Evolutionary conservation across 2,113 vertebrate genomes (phyloP).

Genomic region (Ptyas mucosa): DNA sequence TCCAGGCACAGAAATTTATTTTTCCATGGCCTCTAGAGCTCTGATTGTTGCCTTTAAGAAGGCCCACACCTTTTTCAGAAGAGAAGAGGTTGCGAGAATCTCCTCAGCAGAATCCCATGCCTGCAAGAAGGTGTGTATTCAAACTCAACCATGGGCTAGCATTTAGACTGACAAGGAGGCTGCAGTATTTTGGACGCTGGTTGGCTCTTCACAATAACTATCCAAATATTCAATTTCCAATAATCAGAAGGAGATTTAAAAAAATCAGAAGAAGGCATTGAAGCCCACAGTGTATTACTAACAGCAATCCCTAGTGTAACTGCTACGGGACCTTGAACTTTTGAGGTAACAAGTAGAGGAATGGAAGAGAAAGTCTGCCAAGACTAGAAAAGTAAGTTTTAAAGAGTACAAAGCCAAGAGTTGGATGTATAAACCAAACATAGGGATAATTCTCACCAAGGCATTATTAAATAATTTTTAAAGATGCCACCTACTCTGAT

Average conservation of each 20-base stretch:
- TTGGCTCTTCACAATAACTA: background rate
- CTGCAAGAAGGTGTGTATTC: background rate
- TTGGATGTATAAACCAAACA: too few species aligned
- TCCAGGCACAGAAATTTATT: background rate
- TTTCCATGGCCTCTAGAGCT: background rate
- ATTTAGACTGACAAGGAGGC: background rate
- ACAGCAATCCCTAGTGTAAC: background rate
- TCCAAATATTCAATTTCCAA: background rate
- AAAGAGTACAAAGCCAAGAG: background rate
- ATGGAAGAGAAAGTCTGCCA: background rate
- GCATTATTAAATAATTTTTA: background rate
- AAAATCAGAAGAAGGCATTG: background rate
- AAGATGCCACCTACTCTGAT: background rate
- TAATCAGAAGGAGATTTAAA: background rate
- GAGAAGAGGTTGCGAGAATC: background rate
- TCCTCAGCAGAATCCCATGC: background rate
- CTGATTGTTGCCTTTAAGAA: background rate
- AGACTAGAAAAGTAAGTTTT: background rate
- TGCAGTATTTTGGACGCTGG: background rate
- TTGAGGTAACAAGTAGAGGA: background rate
- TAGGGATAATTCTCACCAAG: background rate
- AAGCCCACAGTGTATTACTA: background rate
- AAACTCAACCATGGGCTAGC: background rate
- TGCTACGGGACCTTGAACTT: background rate
- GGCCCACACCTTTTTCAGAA: background rate